These are phyloP conservation scores for Trichoplusia ni DNA, from an alignment of 1,140 invertebrate genomes.

Conservation along the genomic window DNA sequence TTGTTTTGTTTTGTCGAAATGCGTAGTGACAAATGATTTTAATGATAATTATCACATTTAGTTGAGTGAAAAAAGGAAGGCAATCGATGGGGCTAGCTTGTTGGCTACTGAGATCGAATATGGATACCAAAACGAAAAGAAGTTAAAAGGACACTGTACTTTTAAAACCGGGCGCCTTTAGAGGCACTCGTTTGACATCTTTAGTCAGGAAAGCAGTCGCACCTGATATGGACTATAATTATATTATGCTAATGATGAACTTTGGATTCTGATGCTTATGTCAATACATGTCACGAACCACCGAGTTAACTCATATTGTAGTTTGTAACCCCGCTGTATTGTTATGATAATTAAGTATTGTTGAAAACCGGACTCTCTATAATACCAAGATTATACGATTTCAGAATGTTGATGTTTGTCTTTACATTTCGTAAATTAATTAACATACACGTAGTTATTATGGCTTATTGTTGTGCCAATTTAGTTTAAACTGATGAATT, in stretches of 20 bases:
- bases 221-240: conserved; percentile 21
- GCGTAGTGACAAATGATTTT: too few relatives aligned
- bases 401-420: conserved; percentile 25
- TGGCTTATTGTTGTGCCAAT: neutral
- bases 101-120: too few relatives aligned
- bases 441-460: neutral
- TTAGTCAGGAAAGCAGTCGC: neutral
- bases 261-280: conserved; percentile 35
- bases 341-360: conserved; percentile 39
- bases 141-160: too few relatives aligned
- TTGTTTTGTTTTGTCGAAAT: too few relatives aligned
- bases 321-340: conserved; percentile 33
- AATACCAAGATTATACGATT: conserved; percentile 33
- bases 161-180: too few relatives aligned
- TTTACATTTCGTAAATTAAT: conserved; percentile 7
- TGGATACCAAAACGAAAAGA: too few relatives aligned
- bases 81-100: too few relatives aligned
- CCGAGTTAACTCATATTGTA: conserved; percentile 27
- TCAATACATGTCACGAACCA: conserved; percentile 37
- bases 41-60: too few relatives aligned
- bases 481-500: neutral
- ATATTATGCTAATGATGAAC: conserved; percentile 39
- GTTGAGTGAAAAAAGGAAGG: too few relatives aligned
- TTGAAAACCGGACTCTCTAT: conserved; percentile 23
- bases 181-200: neutral